Evolutionary conservation across 1,140 invertebrate species (phyloP).

Genomic region (Drosophila rhopaloa): DNA sequence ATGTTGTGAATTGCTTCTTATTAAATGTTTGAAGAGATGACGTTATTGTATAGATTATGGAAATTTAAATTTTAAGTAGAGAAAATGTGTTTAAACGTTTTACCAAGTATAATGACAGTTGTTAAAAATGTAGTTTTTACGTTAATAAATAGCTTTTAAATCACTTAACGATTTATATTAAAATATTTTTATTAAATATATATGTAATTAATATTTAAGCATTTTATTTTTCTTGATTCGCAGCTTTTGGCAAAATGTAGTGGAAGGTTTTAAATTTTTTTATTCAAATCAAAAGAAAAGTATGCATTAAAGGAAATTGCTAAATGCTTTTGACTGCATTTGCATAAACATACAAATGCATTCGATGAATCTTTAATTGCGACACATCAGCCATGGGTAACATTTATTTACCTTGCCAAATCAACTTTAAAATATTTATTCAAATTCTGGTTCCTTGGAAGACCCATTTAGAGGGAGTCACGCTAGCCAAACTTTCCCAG

Average conservation of each 20-base stretch:
- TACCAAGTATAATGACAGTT: too few relatives aligned
- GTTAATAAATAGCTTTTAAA: too few relatives aligned
- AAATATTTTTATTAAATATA: too few relatives aligned
- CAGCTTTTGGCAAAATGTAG: not conserved
- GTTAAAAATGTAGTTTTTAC: too few relatives aligned
- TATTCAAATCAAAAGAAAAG: not conserved
- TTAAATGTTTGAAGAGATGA: not conserved
- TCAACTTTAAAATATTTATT: conserved; percentile 39
- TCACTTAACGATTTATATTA: too few relatives aligned
- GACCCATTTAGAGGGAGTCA: conserved; percentile 45
- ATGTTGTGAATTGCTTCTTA: conserved; percentile 12
- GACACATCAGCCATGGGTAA: conserved; percentile 5
- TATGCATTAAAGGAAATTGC: not conserved
- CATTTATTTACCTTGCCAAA: conserved; percentile 16
- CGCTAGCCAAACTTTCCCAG: conserved; percentile 69
- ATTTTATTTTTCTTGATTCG: not conserved
- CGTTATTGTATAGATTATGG: not conserved
- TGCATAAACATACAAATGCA: conserved; percentile 3
- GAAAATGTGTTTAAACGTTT: not conserved
- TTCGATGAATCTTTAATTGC: conserved; percentile 9
- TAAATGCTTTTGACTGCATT: not conserved
- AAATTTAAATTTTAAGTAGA: not conserved
- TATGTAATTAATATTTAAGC: too few relatives aligned
- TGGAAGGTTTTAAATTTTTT: not conserved
- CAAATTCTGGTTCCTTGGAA: conserved; percentile 12